Evolutionary conservation across 37 sponge, comb jelly and placozoan genomes (phyloP).

Genomic region (Petrosia ficiformis): DNA sequence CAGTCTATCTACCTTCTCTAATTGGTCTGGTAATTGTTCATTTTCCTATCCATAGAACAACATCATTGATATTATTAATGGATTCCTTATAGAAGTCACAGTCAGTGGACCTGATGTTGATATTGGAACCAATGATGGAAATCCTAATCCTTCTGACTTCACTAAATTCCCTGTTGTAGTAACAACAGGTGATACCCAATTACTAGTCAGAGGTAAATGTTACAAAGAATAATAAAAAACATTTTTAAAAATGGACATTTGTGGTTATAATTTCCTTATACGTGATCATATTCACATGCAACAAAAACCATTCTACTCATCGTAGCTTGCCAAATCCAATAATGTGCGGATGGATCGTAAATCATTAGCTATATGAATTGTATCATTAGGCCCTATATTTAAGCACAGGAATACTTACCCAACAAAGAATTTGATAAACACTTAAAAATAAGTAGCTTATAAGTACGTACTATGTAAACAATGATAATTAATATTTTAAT

Average conservation of each 20-base stretch:
- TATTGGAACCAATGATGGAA: background rate
- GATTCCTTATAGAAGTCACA: background rate
- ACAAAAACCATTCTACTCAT: no score
- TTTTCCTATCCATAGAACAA: background rate
- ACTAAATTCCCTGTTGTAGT: background rate
- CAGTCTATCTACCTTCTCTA: no score
- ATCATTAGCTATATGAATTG: no score
- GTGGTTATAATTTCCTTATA: no score
- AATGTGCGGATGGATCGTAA: background rate
- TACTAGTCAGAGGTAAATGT: slow-evolving; percentile 27
- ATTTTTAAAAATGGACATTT: background rate
- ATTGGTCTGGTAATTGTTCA: no score
- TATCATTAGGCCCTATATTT: background rate
- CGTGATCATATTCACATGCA: no score
- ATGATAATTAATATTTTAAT: no score
- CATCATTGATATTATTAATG: background rate
- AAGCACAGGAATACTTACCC: background rate
- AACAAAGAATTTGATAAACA: no score
- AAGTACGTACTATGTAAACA: no score
- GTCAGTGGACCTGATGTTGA: background rate
- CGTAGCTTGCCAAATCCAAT: no score
- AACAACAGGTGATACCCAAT: background rate
- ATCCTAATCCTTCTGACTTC: background rate
- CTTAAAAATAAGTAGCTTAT: no score
- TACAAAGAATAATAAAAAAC: no score